Conservation (phyloP, 2,888 invertebrate species). For the Shargacucullia verbasci region DNA sequence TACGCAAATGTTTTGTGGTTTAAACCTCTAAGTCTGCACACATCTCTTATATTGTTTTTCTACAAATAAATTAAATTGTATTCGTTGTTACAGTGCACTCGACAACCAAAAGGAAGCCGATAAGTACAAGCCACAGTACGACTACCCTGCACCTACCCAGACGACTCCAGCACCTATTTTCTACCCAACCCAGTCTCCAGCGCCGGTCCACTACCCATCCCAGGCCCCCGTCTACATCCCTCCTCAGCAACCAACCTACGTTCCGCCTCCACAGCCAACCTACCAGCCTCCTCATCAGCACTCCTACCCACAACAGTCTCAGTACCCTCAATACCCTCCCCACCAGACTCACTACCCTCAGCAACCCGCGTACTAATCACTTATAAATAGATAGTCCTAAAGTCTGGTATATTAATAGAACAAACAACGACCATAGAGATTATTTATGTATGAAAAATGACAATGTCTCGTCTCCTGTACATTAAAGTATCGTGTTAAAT, state of each 20-base stretch:
- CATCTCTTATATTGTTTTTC: too few species aligned
- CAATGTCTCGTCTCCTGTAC: slow-evolving; percentile 30
- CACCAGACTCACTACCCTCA: slow-evolving; percentile 50
- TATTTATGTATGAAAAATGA: slow-evolving; percentile 27
- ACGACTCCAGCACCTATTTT: slow-evolving; percentile 61
- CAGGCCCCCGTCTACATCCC: slow-evolving; percentile 65
- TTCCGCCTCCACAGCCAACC: slow-evolving; percentile 21
- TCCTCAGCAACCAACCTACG: slow-evolving; percentile 57
- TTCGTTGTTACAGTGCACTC: slow-evolving; percentile 44
- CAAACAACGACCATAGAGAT: slow-evolving; percentile 38
- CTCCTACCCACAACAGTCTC: slow-evolving; percentile 40
- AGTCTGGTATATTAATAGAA: slow-evolving; percentile 27
- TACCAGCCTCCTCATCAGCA: slow-evolving; percentile 45
- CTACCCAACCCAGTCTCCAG: slow-evolving; percentile 71
- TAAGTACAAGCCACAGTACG: slow-evolving; percentile 31
- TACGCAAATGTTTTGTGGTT: too few species aligned
- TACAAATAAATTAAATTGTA: not conserved
- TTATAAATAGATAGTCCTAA: slow-evolving; percentile 36
- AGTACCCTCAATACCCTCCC: slow-evolving; percentile 17
- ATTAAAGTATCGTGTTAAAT: slow-evolving; percentile 33
- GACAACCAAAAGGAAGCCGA: slow-evolving; percentile 41
- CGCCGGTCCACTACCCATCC: slow-evolving; percentile 60
- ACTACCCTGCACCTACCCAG: slow-evolving; percentile 24
- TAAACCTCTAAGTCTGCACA: too few species aligned
- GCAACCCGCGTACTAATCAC: slow-evolving; percentile 54